These are phyloP conservation scores for Leucophenga maculata DNA, from an alignment of 2,888 invertebrate species.

Conservation along the genomic window DNA sequence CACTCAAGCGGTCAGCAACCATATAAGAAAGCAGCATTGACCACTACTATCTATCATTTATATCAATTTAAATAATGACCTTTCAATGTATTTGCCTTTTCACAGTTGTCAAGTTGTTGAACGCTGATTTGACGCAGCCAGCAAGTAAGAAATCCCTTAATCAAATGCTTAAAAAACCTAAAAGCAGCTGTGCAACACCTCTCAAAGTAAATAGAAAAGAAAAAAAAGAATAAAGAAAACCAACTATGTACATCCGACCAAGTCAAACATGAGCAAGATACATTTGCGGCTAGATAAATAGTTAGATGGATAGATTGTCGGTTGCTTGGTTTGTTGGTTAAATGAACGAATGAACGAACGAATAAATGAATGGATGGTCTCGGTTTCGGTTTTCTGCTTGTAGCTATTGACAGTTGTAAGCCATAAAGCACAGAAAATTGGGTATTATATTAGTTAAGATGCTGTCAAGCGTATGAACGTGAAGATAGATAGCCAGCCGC, in stretches of 20 bases:
- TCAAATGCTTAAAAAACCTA: slow-evolving; percentile 52
- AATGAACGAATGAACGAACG: not conserved
- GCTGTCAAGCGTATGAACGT: slow-evolving; percentile 53
- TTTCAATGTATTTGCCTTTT: slow-evolving; percentile 48
- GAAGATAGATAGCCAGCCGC: no score
- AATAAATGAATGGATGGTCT: not conserved
- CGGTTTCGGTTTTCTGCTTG: not conserved
- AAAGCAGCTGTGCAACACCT: slow-evolving; percentile 48
- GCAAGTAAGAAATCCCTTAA: slow-evolving; percentile 44
- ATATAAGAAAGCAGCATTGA: slow-evolving; percentile 31
- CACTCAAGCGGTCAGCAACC: slow-evolving; percentile 19
- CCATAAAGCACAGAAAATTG: slow-evolving; percentile 68
- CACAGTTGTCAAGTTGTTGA: slow-evolving; percentile 5
- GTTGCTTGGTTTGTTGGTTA: slow-evolving; percentile 28
- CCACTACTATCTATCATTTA: slow-evolving; percentile 55
- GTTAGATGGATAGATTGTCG: slow-evolving; percentile 51
- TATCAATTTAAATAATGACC: slow-evolving; percentile 69
- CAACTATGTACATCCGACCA: not conserved
- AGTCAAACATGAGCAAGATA: not conserved
- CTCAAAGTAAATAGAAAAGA: slow-evolving; percentile 27
- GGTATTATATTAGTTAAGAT: slow-evolving; percentile 69
- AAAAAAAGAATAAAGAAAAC: slow-evolving; percentile 13
- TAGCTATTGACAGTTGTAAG: slow-evolving; percentile 65
- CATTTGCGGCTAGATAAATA: slow-evolving; percentile 8
- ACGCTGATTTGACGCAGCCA: slow-evolving; percentile 7